Percentiles rank a stretch among this genome's conserved stretches.
phyloP scores from a whole-genome alignment of 2,888 invertebrate species.

The Aelia acuminata region DNA sequence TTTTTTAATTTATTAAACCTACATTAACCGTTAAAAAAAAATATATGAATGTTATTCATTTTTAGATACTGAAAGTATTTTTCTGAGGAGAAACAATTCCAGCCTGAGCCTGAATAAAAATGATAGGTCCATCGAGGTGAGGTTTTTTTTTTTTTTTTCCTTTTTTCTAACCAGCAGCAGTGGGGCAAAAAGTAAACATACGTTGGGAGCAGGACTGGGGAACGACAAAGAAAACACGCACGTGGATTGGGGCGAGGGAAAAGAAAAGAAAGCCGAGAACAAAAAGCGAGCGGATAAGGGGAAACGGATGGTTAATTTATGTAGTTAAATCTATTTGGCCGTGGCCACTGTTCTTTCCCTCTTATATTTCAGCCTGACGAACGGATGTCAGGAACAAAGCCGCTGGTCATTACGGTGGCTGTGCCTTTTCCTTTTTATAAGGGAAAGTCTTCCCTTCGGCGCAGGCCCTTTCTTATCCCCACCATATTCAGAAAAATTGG shows the following conservation, averaged over 20 bases:
- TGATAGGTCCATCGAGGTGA: neutral
- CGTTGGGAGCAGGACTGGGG: neutral
- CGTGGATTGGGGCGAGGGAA: neutral
- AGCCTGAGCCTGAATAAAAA: neutral
- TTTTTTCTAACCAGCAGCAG: neutral
- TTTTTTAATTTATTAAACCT: no score
- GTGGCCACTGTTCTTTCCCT: slow-evolving; percentile 19
- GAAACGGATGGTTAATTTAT: slow-evolving; percentile 46
- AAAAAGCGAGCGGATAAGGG: slow-evolving; percentile 20
- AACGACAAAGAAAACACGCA: slow-evolving; percentile 12
- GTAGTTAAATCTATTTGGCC: slow-evolving; percentile 36
- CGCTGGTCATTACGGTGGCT: neutral
- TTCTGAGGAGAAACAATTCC: neutral
- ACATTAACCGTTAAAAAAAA: no score
- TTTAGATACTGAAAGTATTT: no score
- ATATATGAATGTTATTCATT: no score
- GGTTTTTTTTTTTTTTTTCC: no score
- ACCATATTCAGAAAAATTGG: neutral
- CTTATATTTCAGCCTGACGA: slow-evolving; percentile 28
- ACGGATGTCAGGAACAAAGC: slow-evolving; percentile 21
- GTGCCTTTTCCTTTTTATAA: neutral
- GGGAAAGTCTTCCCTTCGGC: neutral
- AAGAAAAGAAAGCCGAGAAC: slow-evolving; percentile 13
- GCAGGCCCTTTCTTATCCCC: neutral
- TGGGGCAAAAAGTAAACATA: neutral